Evolutionary conservation across 2,888 invertebrate genomes (phyloP).

Genomic region (Seladonia tumulorum): DNA sequence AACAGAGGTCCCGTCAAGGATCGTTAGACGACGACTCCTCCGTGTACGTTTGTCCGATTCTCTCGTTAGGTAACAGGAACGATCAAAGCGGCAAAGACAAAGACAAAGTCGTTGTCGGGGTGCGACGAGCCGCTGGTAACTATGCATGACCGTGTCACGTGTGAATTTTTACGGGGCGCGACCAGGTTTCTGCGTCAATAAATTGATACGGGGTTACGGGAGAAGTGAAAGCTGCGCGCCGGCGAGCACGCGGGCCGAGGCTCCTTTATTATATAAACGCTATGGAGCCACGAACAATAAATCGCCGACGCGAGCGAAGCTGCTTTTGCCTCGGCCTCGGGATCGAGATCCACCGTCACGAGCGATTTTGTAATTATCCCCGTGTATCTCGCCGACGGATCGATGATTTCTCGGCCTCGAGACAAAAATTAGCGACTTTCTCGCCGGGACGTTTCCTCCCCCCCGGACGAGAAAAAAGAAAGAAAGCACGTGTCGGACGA

Average conservation of each 20-base stretch:
- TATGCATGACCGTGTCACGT: slow-evolving; percentile 35
- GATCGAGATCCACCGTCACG: slow-evolving; percentile 17
- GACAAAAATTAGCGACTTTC: slow-evolving; percentile 16
- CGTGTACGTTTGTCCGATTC: background rate
- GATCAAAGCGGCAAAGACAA: background rate
- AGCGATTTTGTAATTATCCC: slow-evolving; percentile 27
- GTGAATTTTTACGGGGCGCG: slow-evolving; percentile 29
- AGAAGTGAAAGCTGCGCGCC: slow-evolving; percentile 52
- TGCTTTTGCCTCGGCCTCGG: slow-evolving; percentile 5
- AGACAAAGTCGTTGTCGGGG: background rate
- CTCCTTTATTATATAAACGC: slow-evolving; percentile 54
- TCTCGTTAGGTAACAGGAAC: slow-evolving; percentile 15
- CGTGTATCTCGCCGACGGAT: background rate
- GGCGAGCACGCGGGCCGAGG: slow-evolving; percentile 39
- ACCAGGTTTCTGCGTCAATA: slow-evolving; percentile 38
- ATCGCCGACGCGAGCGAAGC: slow-evolving; percentile 20
- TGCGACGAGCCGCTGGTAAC: background rate
- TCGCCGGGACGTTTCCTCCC: background rate
- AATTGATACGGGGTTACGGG: slow-evolving; percentile 30
- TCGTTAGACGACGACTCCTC: background rate
- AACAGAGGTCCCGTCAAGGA: background rate
- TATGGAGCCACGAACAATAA: slow-evolving; percentile 30
- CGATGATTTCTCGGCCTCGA: slow-evolving; percentile 3
- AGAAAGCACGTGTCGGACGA: background rate
- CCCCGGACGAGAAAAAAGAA: background rate